Evolutionary conservation across 1,140 invertebrate species (phyloP).

Genomic region (Macrobrachium rosenbergii): DNA sequence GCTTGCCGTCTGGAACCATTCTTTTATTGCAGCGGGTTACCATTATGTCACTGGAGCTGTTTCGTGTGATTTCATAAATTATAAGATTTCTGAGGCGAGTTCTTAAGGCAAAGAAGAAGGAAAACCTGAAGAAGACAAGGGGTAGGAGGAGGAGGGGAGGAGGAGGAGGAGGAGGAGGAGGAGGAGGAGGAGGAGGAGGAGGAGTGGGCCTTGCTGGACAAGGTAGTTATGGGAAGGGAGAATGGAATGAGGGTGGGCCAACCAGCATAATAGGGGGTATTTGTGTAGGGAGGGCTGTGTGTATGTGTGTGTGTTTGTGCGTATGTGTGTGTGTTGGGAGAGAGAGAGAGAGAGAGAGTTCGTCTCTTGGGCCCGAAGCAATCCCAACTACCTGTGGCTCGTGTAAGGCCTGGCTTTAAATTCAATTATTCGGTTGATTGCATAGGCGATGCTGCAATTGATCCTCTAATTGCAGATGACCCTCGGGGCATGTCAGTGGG

Average conservation of each 20-base stretch:
- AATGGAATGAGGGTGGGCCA: too few species aligned
- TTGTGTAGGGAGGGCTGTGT: neutral
- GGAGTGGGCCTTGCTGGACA: neutral
- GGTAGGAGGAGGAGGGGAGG: neutral
- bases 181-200: neutral
- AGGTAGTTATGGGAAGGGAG: neutral
- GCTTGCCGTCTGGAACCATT: too few species aligned
- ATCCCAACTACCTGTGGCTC: constrained; percentile 34
- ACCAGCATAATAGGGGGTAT: neutral
- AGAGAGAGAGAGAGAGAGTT: neutral
- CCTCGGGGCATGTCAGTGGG: constrained; percentile 39
- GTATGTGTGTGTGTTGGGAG: neutral
- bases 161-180: neutral
- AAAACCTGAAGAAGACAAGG: too few species aligned
- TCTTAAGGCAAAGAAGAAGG: too few species aligned
- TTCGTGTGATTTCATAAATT: too few species aligned
- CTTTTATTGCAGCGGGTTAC: too few species aligned
- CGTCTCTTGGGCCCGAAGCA: neutral
- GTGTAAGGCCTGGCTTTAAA: constrained; percentile 30
- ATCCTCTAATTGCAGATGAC: constrained; percentile 49
- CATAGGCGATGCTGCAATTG: constrained; percentile 47
- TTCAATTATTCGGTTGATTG: constrained; percentile 47
- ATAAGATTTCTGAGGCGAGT: too few species aligned
- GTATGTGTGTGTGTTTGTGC: neutral
- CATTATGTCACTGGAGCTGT: too few species aligned